Evolutionary conservation across 2,888 invertebrate genomes (phyloP).

Genomic region (Drosophila borborema): DNA sequence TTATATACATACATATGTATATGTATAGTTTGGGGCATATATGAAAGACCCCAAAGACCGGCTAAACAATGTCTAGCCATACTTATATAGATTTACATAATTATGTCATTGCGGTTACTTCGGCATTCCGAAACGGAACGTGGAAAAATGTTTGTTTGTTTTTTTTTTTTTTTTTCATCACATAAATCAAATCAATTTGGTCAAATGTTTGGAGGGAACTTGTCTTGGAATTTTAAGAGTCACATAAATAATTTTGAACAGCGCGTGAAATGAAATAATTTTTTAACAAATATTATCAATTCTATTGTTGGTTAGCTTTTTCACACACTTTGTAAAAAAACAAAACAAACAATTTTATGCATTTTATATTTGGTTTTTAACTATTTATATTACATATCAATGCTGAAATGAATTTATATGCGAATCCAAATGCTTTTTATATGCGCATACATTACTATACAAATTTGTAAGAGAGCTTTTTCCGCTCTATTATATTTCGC

Average conservation of each 20-base stretch:
- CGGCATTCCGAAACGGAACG: slow-evolving; percentile 24
- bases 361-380: background rate
- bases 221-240: slow-evolving; percentile 41
- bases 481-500: slow-evolving; percentile 32
- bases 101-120: slow-evolving; percentile 56
- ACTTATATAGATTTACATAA: slow-evolving; percentile 58
- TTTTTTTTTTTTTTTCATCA: background rate
- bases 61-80: slow-evolving; percentile 35
- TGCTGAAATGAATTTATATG: slow-evolving; percentile 2
- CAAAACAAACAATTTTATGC: background rate
- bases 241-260: slow-evolving; percentile 53
- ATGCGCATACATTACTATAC: background rate
- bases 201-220: slow-evolving; percentile 22
- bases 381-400: slow-evolving; percentile 1
- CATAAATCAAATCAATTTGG: slow-evolving; percentile 65
- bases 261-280: slow-evolving; percentile 7
- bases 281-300: slow-evolving; percentile 3
- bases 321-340: background rate
- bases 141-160: slow-evolving; percentile 42
- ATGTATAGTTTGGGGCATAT: slow-evolving; percentile 9
- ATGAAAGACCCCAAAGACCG: slow-evolving; percentile 18
- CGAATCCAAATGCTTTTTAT: background rate
- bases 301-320: slow-evolving; percentile 16
- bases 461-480: slow-evolving; percentile 11
- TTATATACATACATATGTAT: slow-evolving; percentile 27